A percentile compares a stretch with the other conserved stretches of the same genome.
Conservation (phyloP, 1,140 invertebrate species). For the Planococcus citri region DNA sequence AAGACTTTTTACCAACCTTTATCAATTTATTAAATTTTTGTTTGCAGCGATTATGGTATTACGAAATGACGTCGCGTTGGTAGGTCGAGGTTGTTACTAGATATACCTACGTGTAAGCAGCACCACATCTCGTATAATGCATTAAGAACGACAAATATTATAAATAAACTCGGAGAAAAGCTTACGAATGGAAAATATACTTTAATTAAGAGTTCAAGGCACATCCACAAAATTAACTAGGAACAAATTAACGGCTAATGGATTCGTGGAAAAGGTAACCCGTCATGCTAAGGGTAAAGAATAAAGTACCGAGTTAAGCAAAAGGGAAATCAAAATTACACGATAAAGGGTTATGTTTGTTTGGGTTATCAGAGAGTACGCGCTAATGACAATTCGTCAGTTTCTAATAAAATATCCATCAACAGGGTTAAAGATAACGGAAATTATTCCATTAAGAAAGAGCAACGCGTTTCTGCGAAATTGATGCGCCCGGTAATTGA, state of each 20-base stretch:
- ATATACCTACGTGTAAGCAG: no score
- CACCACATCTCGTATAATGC: no score
- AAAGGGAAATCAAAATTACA: background rate
- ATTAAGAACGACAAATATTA: no score
- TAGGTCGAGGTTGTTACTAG: no score
- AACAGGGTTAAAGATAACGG: background rate
- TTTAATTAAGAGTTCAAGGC: background rate
- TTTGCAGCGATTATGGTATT: no score
- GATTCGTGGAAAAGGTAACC: background rate
- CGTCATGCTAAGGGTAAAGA: background rate
- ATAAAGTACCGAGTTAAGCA: background rate
- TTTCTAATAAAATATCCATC: background rate
- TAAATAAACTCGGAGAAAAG: background rate
- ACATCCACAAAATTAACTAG: background rate
- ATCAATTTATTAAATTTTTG: no score
- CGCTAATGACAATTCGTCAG: slow-evolving; percentile 1
- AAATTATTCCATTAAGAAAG: slow-evolving; percentile 1
- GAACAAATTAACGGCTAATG: background rate
- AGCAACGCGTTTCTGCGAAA: background rate
- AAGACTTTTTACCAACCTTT: no score
- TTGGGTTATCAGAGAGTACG: background rate
- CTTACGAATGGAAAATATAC: background rate
- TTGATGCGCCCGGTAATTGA: background rate
- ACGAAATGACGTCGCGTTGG: no score
- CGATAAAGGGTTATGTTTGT: slow-evolving; percentile 5